phyloP scores from a whole-genome alignment of 2,797 vertebrate genomes.

The Champsocephalus gunnari region DNA sequence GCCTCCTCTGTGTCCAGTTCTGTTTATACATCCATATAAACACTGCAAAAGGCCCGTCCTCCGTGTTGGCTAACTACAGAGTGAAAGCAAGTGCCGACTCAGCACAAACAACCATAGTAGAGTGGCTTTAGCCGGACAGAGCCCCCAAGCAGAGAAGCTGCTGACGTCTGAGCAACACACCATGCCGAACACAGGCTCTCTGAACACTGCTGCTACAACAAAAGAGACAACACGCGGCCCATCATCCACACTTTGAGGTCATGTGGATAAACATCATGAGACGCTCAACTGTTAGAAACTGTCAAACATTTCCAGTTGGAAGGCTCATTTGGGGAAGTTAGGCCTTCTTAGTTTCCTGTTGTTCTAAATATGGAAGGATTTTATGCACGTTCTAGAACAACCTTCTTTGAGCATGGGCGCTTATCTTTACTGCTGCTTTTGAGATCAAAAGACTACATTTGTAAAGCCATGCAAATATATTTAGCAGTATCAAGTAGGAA shows the following conservation, averaged over 20 bases:
- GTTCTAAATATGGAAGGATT: not conserved
- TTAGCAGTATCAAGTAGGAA: no score
- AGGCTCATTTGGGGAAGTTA: not conserved
- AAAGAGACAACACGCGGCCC: conserved; percentile 18
- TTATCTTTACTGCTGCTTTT: not conserved
- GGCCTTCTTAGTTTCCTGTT: not conserved
- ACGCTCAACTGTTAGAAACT: not conserved
- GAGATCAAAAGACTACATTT: not conserved
- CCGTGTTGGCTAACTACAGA: not conserved
- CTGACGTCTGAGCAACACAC: conserved; percentile 51
- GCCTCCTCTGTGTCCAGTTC: no score
- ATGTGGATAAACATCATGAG: conserved; percentile 27
- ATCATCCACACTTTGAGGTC: conserved; percentile 1
- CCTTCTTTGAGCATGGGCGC: not conserved
- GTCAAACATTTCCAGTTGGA: no score
- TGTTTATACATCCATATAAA: conserved; percentile 2
- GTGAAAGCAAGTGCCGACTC: conserved; percentile 52
- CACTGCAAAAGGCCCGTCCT: not conserved
- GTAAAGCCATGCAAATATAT: no score
- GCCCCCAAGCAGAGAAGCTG: conserved; percentile 41
- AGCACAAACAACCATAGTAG: conserved; percentile 58
- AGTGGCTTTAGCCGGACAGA: conserved; percentile 50
- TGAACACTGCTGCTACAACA: conserved; percentile 29
- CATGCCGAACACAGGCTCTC: conserved; percentile 36
- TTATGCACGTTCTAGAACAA: no score